phyloP scores from a whole-genome alignment of 1,140 invertebrate species.

The Eueides isabella region DNA sequence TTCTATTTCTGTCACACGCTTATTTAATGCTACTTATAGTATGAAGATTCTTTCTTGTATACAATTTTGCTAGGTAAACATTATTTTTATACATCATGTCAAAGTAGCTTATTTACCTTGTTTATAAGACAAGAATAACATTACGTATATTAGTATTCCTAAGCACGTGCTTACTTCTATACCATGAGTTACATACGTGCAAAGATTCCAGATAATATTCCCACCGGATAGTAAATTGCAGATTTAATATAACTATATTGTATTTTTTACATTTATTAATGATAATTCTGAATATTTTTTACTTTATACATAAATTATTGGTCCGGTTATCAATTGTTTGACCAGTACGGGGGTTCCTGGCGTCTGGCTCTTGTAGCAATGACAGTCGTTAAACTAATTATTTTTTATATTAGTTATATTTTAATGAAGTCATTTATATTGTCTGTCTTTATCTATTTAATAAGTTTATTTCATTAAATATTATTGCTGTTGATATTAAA shows the following conservation, averaged over 20 bases:
- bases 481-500: not conserved
- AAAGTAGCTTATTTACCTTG: not conserved
- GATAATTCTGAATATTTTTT: too few relatives aligned
- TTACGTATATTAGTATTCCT: too few relatives aligned
- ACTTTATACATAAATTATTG: too few relatives aligned
- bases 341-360: not conserved
- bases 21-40: too few relatives aligned
- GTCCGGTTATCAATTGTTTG: too few relatives aligned
- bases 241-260: too few relatives aligned
- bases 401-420: not conserved
- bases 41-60: too few relatives aligned
- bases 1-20: too few relatives aligned
- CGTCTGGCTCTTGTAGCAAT: not conserved
- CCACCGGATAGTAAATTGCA: too few relatives aligned
- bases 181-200: not conserved
- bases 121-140: not conserved
- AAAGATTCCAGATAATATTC: not conserved
- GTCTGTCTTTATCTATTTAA: not conserved
- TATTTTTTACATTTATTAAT: too few relatives aligned
- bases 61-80: too few relatives aligned
- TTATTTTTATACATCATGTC: too few relatives aligned
- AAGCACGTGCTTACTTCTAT: not conserved
- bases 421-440: not conserved
- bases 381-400: constrained; percentile 5
- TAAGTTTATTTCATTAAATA: not conserved